Base-by-base conservation (phyloP, 1,140 invertebrate genomes). In the Pseudomyrmex concolor region DNA sequence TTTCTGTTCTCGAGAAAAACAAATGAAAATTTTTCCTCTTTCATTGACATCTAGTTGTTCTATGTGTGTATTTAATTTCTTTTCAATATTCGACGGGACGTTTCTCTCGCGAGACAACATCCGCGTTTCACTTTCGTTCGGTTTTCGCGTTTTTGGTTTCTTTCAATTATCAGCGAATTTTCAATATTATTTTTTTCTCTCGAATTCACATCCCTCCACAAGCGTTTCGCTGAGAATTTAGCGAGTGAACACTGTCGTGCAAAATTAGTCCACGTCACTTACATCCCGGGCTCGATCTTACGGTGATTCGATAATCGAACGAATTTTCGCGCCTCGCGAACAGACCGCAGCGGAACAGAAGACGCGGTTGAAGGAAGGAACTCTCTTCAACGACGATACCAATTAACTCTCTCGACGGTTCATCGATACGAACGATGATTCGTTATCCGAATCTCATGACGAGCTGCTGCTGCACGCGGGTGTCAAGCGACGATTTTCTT, bases 361-460 rank as follows among this genome's bases (percentile, higher is more conserved):
- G 5, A 34, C 34, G 34, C 34, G 34, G 34, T 15, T 2, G 25
- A 12, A n/a, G 22, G 12, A 12, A 54, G 43, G 13, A 17, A 22
- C 15, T n/a, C n/a, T n/a, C n/a, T 19, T 62, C 48, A 34, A 34
- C 5, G 34, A 63, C 57, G 25, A 54, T 59, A 7, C 9, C 15
- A n/a, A 54, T 17, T 85, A 55, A 83, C 5, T 59, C 83, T 77
- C 72, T 88, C 59, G 13, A 43, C 67, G 19, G 72, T 88, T 63
- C 62, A 72, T 62, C 60, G 60, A 67, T 59, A 68, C 17, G 66
- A 43, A 54, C 73, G 25, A 48, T 19, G 54, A 55, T 66, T 48
- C 50, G 43, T 84, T 59, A 54, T 68, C 77, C 59, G 57, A 83
- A 68, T 78, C 84, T 89, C 84, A 89, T 85, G 86, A 83, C 57